These are phyloP conservation scores for Prorops nasuta DNA, from an alignment of 1,140 invertebrate species.

Conservation along the genomic window DNA sequence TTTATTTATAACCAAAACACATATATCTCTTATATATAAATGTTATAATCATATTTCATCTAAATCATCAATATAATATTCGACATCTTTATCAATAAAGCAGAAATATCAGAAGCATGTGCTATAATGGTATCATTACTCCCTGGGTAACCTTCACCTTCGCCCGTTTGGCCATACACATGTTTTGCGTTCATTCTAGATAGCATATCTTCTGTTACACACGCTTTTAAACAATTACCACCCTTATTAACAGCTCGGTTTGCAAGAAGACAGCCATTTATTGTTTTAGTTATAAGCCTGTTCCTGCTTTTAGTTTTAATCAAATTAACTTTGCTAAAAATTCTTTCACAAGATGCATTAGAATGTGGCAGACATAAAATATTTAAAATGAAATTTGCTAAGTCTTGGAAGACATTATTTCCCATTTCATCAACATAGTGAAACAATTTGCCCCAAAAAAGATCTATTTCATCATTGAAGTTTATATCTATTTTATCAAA, in stretches of 20 bases:
- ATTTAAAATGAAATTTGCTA: slow-evolving; percentile 6
- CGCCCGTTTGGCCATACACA: no score
- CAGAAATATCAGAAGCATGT: neutral
- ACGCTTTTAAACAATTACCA: no score
- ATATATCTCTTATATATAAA: no score
- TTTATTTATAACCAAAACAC: no score
- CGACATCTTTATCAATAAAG: neutral
- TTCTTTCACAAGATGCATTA: slow-evolving; percentile 4
- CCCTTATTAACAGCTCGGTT: no score
- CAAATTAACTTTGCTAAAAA: slow-evolving; percentile 4
- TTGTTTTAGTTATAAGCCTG: neutral
- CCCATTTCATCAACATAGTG: neutral
- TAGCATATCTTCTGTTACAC: no score
- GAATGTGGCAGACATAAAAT: slow-evolving; percentile 5
- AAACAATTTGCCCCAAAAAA: slow-evolving; percentile 5
- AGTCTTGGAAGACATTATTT: slow-evolving; percentile 1
- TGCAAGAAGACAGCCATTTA: neutral
- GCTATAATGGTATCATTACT: no score
- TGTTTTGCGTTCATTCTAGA: no score
- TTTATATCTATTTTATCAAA: slow-evolving; percentile 4
- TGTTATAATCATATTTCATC: no score
- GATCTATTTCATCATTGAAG: neutral
- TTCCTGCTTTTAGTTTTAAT: slow-evolving; percentile 8
- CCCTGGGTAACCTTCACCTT: no score
- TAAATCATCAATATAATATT: no score